Evolutionary conservation across 2,888 invertebrate species (phyloP).

Genomic region (Brachyptera risi): DNA sequence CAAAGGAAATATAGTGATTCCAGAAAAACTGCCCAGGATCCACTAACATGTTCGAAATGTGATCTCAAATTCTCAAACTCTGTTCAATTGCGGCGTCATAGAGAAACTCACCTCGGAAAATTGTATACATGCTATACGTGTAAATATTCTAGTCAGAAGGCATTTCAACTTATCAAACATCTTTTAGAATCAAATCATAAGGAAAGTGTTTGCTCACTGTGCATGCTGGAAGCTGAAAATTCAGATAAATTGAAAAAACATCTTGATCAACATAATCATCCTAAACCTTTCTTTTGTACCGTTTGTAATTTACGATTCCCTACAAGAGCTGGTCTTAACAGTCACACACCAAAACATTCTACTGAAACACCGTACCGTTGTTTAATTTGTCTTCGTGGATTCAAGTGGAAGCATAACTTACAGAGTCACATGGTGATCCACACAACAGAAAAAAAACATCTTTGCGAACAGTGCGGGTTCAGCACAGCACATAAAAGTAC

Average conservation of each 20-base stretch:
- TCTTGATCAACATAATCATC: slow-evolving; percentile 46
- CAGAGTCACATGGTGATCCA: slow-evolving; percentile 52
- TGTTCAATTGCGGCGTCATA: slow-evolving; percentile 24
- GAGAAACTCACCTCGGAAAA: slow-evolving; percentile 42
- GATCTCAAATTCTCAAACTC: slow-evolving; percentile 21
- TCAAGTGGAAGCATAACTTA: slow-evolving; percentile 57
- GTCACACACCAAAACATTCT: slow-evolving; percentile 54
- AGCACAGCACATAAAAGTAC: slow-evolving; percentile 54
- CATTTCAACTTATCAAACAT: slow-evolving; percentile 41
- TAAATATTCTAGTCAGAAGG: slow-evolving; percentile 45
- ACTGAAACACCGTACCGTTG: slow-evolving; percentile 52
- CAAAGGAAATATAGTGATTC: neutral
- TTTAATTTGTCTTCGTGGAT: slow-evolving; percentile 49
- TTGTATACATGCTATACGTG: slow-evolving; percentile 46
- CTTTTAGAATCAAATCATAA: slow-evolving; percentile 34
- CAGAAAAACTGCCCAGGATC: neutral
- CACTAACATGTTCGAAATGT: slow-evolving; percentile 24
- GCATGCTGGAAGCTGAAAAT: slow-evolving; percentile 40
- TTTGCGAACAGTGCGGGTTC: slow-evolving; percentile 56
- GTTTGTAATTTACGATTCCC: slow-evolving; percentile 50
- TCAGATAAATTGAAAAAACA: slow-evolving; percentile 42
- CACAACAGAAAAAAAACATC: slow-evolving; percentile 49
- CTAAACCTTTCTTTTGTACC: slow-evolving; percentile 51
- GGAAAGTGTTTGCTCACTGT: slow-evolving; percentile 41
- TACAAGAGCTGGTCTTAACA: slow-evolving; percentile 47